A percentile compares a stretch with the other conserved stretches of the same genome.
Conservation (phyloP, 2,113 vertebrate genomes). For the Miniopterus natalensis region DNA sequence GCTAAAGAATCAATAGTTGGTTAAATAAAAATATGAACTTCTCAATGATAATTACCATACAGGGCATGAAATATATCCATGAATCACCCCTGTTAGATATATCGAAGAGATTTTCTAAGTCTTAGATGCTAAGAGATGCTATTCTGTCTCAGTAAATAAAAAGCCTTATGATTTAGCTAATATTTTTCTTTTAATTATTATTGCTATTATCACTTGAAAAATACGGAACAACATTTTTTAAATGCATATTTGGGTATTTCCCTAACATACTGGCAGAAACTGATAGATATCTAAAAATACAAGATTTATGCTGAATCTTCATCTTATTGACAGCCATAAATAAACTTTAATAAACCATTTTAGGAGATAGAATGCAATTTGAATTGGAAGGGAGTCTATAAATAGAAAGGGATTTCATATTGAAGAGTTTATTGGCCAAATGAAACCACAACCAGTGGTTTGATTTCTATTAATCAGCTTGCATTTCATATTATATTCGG, state of each 20-base stretch:
- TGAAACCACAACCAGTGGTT: not conserved
- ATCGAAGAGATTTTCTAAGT: not conserved
- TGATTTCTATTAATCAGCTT: not conserved
- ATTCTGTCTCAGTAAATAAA: not conserved
- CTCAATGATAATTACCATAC: conserved; percentile 51
- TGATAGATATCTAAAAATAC: not conserved
- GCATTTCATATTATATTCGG: not conserved
- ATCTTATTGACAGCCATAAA: not conserved
- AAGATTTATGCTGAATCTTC: conserved; percentile 30
- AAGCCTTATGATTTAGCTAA: not conserved
- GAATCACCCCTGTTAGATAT: not conserved
- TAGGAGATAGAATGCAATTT: not conserved
- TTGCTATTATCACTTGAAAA: conserved; percentile 36
- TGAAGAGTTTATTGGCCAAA: conserved; percentile 45
- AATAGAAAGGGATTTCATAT: not conserved
- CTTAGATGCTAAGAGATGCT: not conserved
- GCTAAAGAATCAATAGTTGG: conserved; percentile 28
- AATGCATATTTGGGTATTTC: not conserved
- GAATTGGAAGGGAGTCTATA: not conserved
- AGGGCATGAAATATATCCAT: not conserved
- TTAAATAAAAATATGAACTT: conserved; percentile 53
- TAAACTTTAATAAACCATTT: conserved; percentile 15
- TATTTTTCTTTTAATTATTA: not conserved
- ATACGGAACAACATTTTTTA: not conserved
- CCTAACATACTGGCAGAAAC: not conserved